phyloP scores from a whole-genome alignment of 2,797 vertebrate species.

The Cacajao melanocephalus region DNA sequence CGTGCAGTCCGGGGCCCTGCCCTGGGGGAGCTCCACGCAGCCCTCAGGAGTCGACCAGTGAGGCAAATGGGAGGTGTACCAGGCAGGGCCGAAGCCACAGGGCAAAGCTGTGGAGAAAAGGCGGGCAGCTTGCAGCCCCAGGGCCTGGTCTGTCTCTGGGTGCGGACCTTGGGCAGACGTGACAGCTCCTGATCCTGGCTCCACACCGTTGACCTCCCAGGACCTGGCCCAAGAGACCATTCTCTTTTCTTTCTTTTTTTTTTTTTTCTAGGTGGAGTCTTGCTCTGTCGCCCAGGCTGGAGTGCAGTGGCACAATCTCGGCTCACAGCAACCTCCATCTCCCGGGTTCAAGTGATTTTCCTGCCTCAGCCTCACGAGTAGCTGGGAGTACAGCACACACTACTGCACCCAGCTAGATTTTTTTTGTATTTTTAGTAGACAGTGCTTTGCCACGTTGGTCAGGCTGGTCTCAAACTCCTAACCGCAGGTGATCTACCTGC shows the following conservation, averaged over 20 bases:
- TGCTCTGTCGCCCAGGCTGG: background rate
- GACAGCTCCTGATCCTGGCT: accelerated
- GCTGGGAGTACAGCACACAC: too few relatives aligned
- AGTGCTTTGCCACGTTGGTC: too few relatives aligned
- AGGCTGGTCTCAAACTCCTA: too few relatives aligned
- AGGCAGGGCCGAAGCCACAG: background rate
- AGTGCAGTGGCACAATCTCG: too few relatives aligned
- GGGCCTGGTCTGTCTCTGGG: background rate
- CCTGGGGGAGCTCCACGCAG: accelerated
- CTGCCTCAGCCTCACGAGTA: too few relatives aligned
- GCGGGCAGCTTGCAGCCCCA: accelerated
- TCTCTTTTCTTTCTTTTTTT: background rate
- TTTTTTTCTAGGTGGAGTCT: background rate
- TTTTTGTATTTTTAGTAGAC: too few relatives aligned
- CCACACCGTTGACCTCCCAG: background rate
- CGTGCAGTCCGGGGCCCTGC: background rate
- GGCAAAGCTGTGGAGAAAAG: background rate
- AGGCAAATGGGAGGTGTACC: background rate
- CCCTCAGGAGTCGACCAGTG: background rate
- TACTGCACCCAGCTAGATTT: too few relatives aligned
- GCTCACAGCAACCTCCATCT: too few relatives aligned
- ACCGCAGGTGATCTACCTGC: too few relatives aligned
- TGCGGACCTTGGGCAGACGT: background rate
- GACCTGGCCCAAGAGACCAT: background rate
- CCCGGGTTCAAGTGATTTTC: too few relatives aligned